phyloP scores from a whole-genome alignment of 2,797 vertebrate genomes.

The Malurus leucopterus region DNA sequence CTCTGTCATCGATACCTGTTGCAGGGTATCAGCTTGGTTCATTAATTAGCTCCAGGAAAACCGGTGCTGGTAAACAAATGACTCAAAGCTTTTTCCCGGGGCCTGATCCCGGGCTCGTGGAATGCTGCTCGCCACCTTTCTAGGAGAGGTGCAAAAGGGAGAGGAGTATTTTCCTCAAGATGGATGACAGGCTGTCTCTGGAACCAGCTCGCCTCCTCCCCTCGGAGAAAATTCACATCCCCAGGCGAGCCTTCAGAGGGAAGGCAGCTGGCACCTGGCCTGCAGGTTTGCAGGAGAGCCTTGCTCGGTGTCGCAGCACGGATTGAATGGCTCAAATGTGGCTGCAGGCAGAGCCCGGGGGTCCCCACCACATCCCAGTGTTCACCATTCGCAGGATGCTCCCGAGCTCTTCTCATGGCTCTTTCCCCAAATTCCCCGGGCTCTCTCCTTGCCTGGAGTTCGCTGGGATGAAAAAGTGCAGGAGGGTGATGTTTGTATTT shows the following conservation, averaged over 20 bases:
- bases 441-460: background rate
- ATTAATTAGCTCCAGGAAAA: constrained; percentile 49
- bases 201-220: background rate
- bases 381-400: accelerated
- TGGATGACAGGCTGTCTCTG: constrained; percentile 47
- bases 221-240: constrained; percentile 13
- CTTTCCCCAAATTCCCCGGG: background rate
- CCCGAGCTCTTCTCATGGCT: accelerated
- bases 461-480: background rate
- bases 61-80: constrained; percentile 10
- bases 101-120: background rate
- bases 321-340: accelerated
- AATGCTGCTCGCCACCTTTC: background rate
- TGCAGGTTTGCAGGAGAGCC: background rate
- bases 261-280: constrained; percentile 18
- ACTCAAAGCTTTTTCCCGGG: background rate
- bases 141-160: background rate
- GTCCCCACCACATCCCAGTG: background rate
- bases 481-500: background rate
- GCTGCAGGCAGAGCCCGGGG: background rate
- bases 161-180: constrained; percentile 46
- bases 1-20: constrained; percentile 40
- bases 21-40: background rate
- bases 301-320: background rate
- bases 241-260: background rate